Conservation (phyloP, 2,113 vertebrate species). For the Bufo bufo region DNA sequence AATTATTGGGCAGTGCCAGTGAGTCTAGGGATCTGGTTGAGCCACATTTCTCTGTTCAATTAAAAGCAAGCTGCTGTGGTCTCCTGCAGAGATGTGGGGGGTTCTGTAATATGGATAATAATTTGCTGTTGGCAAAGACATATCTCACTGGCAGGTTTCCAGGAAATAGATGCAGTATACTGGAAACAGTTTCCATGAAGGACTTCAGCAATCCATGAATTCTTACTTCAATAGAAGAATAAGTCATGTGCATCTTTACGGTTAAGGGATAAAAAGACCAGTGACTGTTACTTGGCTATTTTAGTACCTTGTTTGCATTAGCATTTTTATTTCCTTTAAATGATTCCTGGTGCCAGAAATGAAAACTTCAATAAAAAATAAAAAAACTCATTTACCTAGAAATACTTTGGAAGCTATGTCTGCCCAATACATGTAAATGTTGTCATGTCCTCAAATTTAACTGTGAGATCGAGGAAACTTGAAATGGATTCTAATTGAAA, state of each 20-base stretch:
- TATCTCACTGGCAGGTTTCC: constrained; percentile 70
- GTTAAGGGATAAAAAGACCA: background rate
- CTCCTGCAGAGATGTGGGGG: constrained; percentile 73
- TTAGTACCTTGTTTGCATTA: background rate
- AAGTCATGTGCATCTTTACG: constrained; percentile 27
- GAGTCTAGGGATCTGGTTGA: constrained; percentile 76
- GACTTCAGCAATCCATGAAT: constrained; percentile 74
- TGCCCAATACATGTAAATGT: too few species aligned
- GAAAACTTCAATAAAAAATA: too few species aligned
- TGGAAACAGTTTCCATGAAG: constrained; percentile 63
- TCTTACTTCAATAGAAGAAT: constrained; percentile 64
- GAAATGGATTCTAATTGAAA: too few species aligned
- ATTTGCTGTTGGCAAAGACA: constrained; percentile 66
- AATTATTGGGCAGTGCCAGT: constrained; percentile 68
- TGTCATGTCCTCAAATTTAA: too few species aligned
- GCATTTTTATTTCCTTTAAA: background rate
- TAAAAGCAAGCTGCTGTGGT: constrained; percentile 66
- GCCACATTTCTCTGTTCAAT: constrained; percentile 78
- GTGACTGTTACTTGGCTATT: background rate
- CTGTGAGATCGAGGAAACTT: too few species aligned
- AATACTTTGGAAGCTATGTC: too few species aligned
- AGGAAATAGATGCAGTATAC: constrained; percentile 48
- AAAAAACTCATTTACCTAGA: too few species aligned
- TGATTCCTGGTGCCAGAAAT: background rate
- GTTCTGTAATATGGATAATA: constrained; percentile 69